A percentile compares a stretch with the other conserved stretches of the same genome.
phyloP scores from a whole-genome alignment of 1,140 invertebrate genomes.

The Campodea augens region DNA sequence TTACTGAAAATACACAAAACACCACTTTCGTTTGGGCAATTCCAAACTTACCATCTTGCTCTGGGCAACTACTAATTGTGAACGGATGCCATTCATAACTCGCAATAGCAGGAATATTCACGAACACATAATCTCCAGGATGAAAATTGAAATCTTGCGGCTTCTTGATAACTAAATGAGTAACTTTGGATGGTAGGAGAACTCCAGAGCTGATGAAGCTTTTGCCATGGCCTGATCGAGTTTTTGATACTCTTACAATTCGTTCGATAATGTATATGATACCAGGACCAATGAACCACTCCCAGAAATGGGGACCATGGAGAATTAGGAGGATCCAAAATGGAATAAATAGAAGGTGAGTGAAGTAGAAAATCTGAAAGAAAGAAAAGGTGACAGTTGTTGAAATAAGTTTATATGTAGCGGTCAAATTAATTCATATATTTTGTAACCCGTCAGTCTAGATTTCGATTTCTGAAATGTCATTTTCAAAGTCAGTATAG shows the following conservation, averaged over 20 bases:
- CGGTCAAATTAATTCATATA: too few species aligned
- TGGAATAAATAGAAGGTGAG: conserved; percentile 72
- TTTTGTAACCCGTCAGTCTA: too few species aligned
- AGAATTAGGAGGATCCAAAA: conserved; percentile 73
- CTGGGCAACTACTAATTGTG: conserved; percentile 86
- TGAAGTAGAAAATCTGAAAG: conserved; percentile 80
- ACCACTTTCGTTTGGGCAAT: too few species aligned
- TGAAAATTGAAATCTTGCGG: conserved; percentile 71
- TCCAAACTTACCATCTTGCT: conserved; percentile 52
- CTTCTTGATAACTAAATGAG: conserved; percentile 65
- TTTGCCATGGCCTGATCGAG: conserved; percentile 23
- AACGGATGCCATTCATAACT: conserved; percentile 95
- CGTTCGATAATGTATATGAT: conserved; percentile 61
- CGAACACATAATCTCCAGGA: conserved; percentile 86
- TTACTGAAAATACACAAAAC: background rate
- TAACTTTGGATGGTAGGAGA: conserved; percentile 66
- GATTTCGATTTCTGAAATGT: too few species aligned
- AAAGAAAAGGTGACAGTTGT: conserved; percentile 8
- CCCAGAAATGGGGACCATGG: conserved; percentile 88
- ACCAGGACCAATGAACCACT: conserved; percentile 77
- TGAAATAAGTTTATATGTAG: too few species aligned
- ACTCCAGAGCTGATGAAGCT: conserved; percentile 44
- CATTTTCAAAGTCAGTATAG: too few species aligned
- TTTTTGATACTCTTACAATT: conserved; percentile 38
- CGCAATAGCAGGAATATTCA: conserved; percentile 81